Evolutionary conservation across 2,797 vertebrate genomes (phyloP).

Genomic region (Lindbergichthys nudifrons): DNA sequence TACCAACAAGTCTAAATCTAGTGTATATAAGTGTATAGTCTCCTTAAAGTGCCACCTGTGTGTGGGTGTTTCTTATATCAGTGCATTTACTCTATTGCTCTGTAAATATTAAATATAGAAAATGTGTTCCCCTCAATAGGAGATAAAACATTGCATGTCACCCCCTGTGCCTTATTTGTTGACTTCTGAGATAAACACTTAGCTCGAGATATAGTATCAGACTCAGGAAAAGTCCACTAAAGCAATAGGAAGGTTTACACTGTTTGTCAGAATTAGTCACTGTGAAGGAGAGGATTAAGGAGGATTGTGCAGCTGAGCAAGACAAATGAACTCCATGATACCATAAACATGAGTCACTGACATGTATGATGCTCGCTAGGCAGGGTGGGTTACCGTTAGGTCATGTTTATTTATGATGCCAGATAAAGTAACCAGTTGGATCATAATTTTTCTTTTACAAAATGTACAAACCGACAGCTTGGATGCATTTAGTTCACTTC

Average conservation of each 20-base stretch:
- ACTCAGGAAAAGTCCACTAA: conserved; percentile 7
- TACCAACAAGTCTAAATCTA: background rate
- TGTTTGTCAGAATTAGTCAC: background rate
- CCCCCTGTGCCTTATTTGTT: background rate
- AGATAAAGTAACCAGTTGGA: background rate
- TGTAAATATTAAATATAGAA: conserved; percentile 2
- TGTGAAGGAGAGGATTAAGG: background rate
- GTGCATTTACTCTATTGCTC: background rate
- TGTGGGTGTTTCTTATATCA: background rate
- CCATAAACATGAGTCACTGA: background rate
- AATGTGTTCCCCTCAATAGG: background rate
- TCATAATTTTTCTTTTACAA: background rate
- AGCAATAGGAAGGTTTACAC: background rate
- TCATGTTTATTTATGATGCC: background rate
- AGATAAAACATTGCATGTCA: background rate
- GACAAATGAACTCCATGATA: background rate
- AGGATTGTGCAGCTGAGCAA: background rate
- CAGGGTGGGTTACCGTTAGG: background rate
- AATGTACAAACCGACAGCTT: background rate
- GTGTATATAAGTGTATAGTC: background rate
- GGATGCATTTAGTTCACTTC: background rate
- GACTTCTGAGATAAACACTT: background rate
- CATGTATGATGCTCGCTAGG: background rate
- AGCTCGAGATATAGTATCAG: background rate
- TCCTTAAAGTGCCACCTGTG: background rate